Percentiles rank a stretch among this genome's conserved stretches.
Conservation (phyloP, 1,140 invertebrate genomes). For the Triops cancriformis region DNA sequence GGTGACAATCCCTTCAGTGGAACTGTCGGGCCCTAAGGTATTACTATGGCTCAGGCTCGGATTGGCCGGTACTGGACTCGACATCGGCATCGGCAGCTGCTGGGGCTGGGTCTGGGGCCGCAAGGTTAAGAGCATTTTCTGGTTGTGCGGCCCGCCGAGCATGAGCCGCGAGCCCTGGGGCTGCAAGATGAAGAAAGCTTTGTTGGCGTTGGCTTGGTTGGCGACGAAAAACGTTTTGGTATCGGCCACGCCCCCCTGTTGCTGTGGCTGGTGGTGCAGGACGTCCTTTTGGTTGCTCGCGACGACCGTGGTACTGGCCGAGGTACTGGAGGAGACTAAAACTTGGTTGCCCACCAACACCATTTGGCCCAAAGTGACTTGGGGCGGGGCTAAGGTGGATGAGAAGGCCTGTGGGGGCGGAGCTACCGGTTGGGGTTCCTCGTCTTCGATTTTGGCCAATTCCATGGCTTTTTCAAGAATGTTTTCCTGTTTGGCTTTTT, state of each 20-base stretch:
- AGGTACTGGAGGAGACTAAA: neutral
- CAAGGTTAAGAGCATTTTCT: constrained; percentile 49
- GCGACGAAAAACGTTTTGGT: constrained; percentile 53
- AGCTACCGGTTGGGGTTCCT: constrained; percentile 31
- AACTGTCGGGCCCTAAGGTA: neutral
- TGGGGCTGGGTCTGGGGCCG: neutral
- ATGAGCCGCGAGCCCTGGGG: constrained; percentile 53
- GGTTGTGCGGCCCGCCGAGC: constrained; percentile 52
- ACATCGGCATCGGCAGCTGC: neutral
- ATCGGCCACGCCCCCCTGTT: neutral
- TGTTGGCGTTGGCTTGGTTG: constrained; percentile 52
- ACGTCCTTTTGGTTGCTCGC: neutral
- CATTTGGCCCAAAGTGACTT: neutral
- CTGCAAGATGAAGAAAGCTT: constrained; percentile 63
- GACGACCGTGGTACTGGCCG: neutral
- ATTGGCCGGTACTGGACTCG: no score
- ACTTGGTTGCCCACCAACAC: neutral
- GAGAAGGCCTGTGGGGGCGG: no score
- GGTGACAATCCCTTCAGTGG: constrained; percentile 23
- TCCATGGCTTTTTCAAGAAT: constrained; percentile 26
- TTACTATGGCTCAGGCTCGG: no score
- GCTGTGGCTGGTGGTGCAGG: neutral
- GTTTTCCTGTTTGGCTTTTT: constrained; percentile 18
- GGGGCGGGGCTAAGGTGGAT: no score
- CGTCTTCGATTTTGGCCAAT: constrained; percentile 23